Evolutionary conservation across 1,140 invertebrate genomes (phyloP).

Genomic region (Sycophaga agraensis): DNA sequence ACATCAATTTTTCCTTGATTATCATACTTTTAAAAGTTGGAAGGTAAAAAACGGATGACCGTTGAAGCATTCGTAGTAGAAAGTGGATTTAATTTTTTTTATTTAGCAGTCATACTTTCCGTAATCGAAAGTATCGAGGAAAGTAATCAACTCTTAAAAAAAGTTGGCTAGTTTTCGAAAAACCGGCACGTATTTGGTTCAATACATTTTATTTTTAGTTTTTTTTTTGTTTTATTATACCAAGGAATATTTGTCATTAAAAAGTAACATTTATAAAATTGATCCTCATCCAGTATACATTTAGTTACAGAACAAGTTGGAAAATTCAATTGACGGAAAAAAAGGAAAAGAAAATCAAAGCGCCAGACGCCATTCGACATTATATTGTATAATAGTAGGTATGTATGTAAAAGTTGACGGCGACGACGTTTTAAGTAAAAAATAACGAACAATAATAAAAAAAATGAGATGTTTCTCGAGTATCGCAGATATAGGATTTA

Average conservation of each 20-base stretch:
- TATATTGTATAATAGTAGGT: constrained; percentile 15
- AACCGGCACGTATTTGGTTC: constrained; percentile 5
- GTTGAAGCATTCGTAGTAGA: constrained; percentile 33
- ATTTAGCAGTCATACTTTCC: constrained; percentile 24
- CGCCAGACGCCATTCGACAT: background rate
- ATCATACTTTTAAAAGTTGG: constrained; percentile 16
- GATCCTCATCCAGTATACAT: background rate
- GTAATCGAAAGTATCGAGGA: constrained; percentile 10
- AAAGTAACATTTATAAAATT: constrained; percentile 21
- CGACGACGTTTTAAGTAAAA: constrained; percentile 20
- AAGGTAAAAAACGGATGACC: constrained; percentile 34
- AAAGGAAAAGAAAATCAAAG: constrained; percentile 9
- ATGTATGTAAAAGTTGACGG: constrained; percentile 19
- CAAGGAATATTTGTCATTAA: constrained; percentile 15
- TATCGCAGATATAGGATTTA: constrained; percentile 57
- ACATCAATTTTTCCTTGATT: constrained; percentile 10
- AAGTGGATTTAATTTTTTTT: constrained; percentile 18
- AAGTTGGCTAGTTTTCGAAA: background rate
- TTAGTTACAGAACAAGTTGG: background rate
- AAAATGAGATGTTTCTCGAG: constrained; percentile 47
- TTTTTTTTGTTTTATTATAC: constrained; percentile 14
- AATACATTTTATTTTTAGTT: constrained; percentile 1
- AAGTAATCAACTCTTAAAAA: constrained; percentile 11
- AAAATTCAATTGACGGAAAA: constrained; percentile 16
- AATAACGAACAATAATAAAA: constrained; percentile 36